Conservation (phyloP, 2,797 vertebrate species). For the Fratercula arctica region DNA sequence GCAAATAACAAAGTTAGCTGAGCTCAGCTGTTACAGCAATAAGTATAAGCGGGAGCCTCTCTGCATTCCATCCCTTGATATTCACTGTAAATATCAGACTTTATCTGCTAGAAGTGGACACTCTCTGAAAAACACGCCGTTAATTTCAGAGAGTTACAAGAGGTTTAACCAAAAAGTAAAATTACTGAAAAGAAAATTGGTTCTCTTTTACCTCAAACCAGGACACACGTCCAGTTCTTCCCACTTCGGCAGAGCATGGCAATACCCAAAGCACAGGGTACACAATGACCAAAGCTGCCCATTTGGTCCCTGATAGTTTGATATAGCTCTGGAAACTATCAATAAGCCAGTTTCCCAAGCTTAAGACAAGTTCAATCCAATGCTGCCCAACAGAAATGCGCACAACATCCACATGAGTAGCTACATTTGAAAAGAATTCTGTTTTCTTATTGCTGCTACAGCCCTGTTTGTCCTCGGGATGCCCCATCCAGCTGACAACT, state of each 20-base stretch:
- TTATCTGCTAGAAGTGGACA: not conserved
- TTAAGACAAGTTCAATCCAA: not conserved
- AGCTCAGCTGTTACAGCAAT: not conserved
- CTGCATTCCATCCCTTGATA: not conserved
- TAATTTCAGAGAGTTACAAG: not conserved
- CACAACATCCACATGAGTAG: not conserved
- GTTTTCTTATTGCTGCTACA: not conserved
- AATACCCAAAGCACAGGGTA: not conserved
- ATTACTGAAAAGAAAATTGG: not conserved
- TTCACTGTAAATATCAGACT: not conserved
- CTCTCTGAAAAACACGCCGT: not conserved
- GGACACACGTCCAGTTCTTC: not conserved
- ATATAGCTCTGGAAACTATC: not conserved
- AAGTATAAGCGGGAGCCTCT: not conserved
- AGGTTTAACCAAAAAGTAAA: not conserved
- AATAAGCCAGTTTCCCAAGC: not conserved
- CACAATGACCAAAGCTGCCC: not conserved
- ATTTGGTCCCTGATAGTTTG: not conserved
- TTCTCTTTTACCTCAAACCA: not conserved
- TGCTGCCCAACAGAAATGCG: accelerated
- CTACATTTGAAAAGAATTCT: not conserved
- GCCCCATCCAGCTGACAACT: not conserved
- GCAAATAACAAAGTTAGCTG: not conserved
- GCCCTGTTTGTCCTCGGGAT: not conserved
- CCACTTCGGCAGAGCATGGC: not conserved